Conservation (phyloP, 2,113 vertebrate species). For the Epinephelus moara region DNA sequence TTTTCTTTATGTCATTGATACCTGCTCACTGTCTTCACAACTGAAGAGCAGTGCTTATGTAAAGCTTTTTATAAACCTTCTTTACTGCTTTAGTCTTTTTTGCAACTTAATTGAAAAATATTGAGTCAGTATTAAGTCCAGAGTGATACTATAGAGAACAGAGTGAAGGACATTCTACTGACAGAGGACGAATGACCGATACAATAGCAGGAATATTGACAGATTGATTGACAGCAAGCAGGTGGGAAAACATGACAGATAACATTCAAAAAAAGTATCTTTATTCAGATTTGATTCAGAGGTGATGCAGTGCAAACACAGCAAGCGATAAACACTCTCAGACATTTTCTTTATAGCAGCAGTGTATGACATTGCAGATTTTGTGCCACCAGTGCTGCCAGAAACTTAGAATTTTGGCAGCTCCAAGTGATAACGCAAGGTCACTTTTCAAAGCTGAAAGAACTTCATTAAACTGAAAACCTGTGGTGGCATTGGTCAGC, state of each 20-base stretch:
- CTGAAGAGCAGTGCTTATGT: neutral
- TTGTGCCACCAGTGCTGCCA: neutral
- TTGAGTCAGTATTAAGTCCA: conserved; percentile 2
- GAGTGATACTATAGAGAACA: neutral
- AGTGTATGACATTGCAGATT: conserved; percentile 4
- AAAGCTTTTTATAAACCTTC: neutral
- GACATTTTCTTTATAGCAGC: neutral
- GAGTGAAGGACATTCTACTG: neutral
- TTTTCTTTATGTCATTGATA: neutral
- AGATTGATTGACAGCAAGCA: neutral
- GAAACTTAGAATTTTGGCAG: neutral
- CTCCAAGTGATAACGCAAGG: neutral
- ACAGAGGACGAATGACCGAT: neutral
- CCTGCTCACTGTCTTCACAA: neutral
- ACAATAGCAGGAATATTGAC: neutral
- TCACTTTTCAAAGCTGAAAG: neutral
- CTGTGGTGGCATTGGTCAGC: neutral
- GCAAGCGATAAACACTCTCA: neutral
- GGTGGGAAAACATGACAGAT: neutral
- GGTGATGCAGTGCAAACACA: neutral
- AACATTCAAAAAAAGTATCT: neutral
- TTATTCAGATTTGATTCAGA: neutral
- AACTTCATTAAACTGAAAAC: neutral
- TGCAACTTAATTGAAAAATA: neutral
- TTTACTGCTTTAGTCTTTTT: neutral